Percentiles rank a stretch among this genome's conserved stretches.
These are phyloP conservation scores for Podarcis raffonei DNA, from an alignment of 2,113 vertebrate species.

Conservation along the genomic window DNA sequence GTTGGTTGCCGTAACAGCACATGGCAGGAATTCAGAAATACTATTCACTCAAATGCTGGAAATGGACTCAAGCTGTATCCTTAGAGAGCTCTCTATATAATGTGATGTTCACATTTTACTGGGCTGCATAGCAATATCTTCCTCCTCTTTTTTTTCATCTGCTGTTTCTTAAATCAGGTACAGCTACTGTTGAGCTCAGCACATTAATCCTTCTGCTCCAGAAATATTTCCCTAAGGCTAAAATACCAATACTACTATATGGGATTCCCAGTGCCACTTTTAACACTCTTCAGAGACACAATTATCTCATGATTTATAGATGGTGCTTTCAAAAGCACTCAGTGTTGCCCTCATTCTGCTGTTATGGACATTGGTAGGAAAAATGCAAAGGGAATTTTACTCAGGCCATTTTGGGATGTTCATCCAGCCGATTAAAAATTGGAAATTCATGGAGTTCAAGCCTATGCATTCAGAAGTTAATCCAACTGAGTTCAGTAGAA, in stretches of 20 bases:
- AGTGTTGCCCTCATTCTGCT: neutral
- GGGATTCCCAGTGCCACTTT: slow-evolving; percentile 8
- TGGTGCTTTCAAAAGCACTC: slow-evolving; percentile 23
- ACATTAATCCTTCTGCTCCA: neutral
- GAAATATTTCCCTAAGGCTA: neutral
- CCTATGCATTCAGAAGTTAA: neutral
- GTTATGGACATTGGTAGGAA: neutral
- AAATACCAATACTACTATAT: slow-evolving; percentile 10
- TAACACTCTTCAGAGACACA: slow-evolving; percentile 1
- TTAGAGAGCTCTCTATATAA: neutral
- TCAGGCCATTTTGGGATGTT: too few relatives aligned
- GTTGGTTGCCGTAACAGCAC: neutral
- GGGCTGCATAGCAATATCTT: neutral
- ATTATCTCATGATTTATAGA: neutral
- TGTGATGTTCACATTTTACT: neutral
- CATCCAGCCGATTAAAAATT: too few relatives aligned
- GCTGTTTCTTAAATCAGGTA: neutral
- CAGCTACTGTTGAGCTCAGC: neutral
- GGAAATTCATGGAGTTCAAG: neutral
- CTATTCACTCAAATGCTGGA: neutral
- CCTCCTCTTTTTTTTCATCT: slow-evolving; percentile 6
- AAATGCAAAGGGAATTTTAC: neutral
- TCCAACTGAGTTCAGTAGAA: neutral
- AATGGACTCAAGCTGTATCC: neutral
- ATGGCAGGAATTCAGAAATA: neutral